Evolutionary conservation across 64 coral and sea anemone species (phyloP).

Genomic region (Montipora capricornis): DNA sequence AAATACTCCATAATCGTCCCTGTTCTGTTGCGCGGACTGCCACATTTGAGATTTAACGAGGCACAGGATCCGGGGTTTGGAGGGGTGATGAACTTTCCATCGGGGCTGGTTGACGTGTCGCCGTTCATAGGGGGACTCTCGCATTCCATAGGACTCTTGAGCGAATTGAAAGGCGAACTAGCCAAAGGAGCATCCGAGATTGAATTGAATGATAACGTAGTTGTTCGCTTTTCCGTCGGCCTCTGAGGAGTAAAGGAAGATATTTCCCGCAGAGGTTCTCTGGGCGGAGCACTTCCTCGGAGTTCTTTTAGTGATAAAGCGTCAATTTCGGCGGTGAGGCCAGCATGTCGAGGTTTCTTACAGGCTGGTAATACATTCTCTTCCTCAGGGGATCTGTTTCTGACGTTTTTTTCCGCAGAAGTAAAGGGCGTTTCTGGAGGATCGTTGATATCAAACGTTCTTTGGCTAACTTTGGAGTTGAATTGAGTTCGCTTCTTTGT

Average conservation of each 20-base stretch:
- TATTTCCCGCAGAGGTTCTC: constrained; percentile 15
- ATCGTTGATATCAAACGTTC: constrained; percentile 46
- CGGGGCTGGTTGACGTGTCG: neutral
- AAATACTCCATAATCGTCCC: constrained; percentile 33
- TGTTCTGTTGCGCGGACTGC: constrained; percentile 6
- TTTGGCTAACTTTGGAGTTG: constrained; percentile 60
- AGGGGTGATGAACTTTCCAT: neutral
- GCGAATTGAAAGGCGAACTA: neutral
- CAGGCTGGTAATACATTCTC: constrained; percentile 36
- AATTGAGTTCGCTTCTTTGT: constrained; percentile 82
- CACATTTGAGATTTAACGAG: neutral
- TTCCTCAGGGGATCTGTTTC: constrained; percentile 73
- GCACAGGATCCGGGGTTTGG: neutral
- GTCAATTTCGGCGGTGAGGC: constrained; percentile 83
- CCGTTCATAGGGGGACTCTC: neutral
- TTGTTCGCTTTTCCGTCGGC: neutral
- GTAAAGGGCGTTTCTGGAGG: neutral
- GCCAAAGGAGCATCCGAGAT: neutral
- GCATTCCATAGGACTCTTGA: constrained; percentile 8
- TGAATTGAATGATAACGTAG: neutral
- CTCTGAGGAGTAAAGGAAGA: neutral
- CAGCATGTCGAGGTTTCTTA: constrained; percentile 78
- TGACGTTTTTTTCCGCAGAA: constrained; percentile 1
- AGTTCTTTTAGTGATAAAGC: constrained; percentile 45
- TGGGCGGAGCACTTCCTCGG: neutral